Evolutionary conservation across 1,140 invertebrate species (phyloP).

Genomic region (Panagrolaimus sp.): DNA sequence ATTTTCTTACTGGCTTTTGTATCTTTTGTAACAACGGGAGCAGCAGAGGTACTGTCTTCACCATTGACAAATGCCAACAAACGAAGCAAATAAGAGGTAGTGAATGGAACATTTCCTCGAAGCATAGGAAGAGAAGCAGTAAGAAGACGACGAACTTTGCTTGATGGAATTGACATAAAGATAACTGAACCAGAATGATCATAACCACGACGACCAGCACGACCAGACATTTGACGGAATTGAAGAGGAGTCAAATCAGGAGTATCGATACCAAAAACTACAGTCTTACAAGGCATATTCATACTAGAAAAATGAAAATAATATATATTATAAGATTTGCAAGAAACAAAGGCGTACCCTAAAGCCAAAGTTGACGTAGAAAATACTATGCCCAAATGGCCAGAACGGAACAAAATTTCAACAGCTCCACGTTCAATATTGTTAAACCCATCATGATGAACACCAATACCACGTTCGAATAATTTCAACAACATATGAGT

Average conservation of each 20-base stretch:
- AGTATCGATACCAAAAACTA: slow-evolving; percentile 58
- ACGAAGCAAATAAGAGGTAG: slow-evolving; percentile 52
- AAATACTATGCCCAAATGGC: slow-evolving; percentile 54
- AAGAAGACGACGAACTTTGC: slow-evolving; percentile 56
- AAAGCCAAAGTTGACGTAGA: slow-evolving; percentile 57
- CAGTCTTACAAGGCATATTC: slow-evolving; percentile 60
- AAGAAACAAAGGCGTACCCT: slow-evolving; percentile 34
- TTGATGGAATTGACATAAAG: slow-evolving; percentile 57
- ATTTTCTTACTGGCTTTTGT: slow-evolving; percentile 35
- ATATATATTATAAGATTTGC: slow-evolving; percentile 10
- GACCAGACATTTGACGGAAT: slow-evolving; percentile 58
- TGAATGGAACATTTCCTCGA: slow-evolving; percentile 57
- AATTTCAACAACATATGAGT: slow-evolving; percentile 43
- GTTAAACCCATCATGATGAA: slow-evolving; percentile 56
- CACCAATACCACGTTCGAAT: slow-evolving; percentile 58
- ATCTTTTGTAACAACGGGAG: slow-evolving; percentile 14
- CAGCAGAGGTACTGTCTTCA: slow-evolving; percentile 22
- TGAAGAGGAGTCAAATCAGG: slow-evolving; percentile 55
- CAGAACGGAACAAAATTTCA: slow-evolving; percentile 56
- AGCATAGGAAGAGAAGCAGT: slow-evolving; percentile 56
- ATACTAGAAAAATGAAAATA: slow-evolving; percentile 44
- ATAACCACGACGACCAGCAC: slow-evolving; percentile 58
- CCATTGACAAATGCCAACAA: slow-evolving; percentile 52
- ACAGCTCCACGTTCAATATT: slow-evolving; percentile 49
- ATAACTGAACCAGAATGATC: slow-evolving; percentile 58